Percentiles rank a stretch among this genome's conserved stretches.
phyloP scores from a whole-genome alignment of 2,113 vertebrate species.

The Hyperoodon ampullatus region DNA sequence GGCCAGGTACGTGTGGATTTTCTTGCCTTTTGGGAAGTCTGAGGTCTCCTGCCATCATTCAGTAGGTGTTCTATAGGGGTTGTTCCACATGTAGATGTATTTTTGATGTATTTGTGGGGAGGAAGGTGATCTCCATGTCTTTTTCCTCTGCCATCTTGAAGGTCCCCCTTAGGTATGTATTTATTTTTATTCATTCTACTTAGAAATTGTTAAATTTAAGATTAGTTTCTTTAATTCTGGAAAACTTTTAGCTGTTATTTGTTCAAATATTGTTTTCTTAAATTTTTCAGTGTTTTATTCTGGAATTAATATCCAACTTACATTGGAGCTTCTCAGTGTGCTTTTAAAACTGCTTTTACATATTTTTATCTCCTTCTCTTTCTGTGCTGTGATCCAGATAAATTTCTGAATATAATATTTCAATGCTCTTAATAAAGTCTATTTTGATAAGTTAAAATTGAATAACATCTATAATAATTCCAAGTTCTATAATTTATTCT shows the following conservation, averaged over 20 bases:
- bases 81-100: no score
- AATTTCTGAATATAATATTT: neutral
- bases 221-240: neutral
- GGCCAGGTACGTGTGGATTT: no score
- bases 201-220: neutral
- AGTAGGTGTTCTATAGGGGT: no score
- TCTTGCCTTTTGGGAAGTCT: no score
- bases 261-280: neutral
- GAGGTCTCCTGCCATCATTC: no score
- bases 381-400: neutral
- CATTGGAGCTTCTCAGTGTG: neutral
- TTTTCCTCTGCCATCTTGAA: no score
- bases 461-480: neutral
- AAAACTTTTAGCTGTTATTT: neutral
- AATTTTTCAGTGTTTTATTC: neutral
- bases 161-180: no score
- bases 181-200: neutral
- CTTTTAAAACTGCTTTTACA: neutral
- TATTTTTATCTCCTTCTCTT: slow-evolving; percentile 3
- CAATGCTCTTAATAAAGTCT: neutral
- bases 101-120: no score
- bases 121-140: no score
- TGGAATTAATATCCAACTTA: neutral
- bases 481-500: neutral
- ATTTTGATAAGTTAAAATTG: neutral